Evolutionary conservation across 2,113 vertebrate genomes (phyloP), one percentile per base, ranked within the genome.

Genomic region (Podocnemis expansa): DNA sequence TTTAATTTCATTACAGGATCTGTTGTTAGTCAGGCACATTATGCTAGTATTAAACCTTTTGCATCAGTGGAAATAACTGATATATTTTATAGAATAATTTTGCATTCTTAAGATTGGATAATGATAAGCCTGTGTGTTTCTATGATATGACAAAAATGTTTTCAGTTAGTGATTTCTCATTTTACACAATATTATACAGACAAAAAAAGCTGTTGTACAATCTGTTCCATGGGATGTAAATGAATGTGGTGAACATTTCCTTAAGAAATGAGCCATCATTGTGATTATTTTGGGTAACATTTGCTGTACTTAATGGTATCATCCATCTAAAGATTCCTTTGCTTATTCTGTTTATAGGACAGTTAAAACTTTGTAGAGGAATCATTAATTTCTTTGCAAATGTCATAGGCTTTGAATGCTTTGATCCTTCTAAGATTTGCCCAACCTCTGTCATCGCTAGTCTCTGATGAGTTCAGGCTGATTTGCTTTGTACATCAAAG

Each of bases 401-500:
- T 97, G 97, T 97, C 98, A 97, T 96, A 96, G 95, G 96, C 95
- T 98, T 97, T 78, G 93, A 96, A 95, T 94, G 91, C 98, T 98
- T 98, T 98, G 97, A 98, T 98, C 98, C 95, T 88, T 79, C 8
- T 55, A 97, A 98, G 96, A 98, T 98, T 98, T 97, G 97, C 97
- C 97, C 97, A 97, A 88, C 95, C 97, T 94, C 93, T 98, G 97
- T 98, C 97, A 98, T 97, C 94, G 86, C 96, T 85, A 92, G 96
- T 97, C 98, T 98, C 98, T 96, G 96, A 97, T 97, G 98, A 97
- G 95, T 98, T 98, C 96, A 89, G 97, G 75, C 94, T 97, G 98
- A 98, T 98, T 98, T 98, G 88, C 97, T 98, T 98, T 98, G 95
- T 98, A 98, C 97, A 97, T 98, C 98, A 98, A 98, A 98, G 97